phyloP scores from a whole-genome alignment of 2,113 vertebrate genomes.

The Reinhardtius hippoglossoides region DNA sequence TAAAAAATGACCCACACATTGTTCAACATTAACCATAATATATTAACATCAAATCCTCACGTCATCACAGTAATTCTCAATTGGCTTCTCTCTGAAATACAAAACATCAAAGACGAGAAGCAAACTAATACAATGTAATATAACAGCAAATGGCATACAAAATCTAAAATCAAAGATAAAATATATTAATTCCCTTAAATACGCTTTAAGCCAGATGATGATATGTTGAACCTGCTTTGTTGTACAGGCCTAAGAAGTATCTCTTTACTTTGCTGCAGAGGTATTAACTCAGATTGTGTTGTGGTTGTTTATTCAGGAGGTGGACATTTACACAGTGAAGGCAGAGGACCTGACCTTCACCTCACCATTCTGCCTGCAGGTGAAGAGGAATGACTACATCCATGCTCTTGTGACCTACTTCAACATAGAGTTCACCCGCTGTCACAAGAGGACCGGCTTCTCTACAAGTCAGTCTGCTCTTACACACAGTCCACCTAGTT shows the following conservation, averaged over 20 bases:
- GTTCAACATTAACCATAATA: too few relatives aligned
- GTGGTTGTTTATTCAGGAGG: conserved; percentile 82
- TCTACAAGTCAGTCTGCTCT: conserved; percentile 88
- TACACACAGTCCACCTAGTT: not conserved
- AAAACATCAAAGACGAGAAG: too few relatives aligned
- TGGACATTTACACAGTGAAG: conserved; percentile 96
- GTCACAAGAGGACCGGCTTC: conserved; percentile 94
- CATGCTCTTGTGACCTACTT: conserved; percentile 94
- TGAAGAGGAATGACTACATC: conserved; percentile 93
- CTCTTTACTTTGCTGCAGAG: not conserved
- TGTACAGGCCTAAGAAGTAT: not conserved
- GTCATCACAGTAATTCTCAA: too few relatives aligned
- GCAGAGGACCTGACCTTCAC: conserved; percentile 93
- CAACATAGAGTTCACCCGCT: conserved; percentile 95
- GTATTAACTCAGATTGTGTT: not conserved
- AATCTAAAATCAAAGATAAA: too few relatives aligned
- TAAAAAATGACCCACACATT: too few relatives aligned
- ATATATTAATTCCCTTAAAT: too few relatives aligned
- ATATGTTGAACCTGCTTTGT: not conserved
- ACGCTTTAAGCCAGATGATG: too few relatives aligned
- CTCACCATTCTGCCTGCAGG: conserved; percentile 94
- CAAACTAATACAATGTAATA: too few relatives aligned
- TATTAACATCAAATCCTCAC: too few relatives aligned
- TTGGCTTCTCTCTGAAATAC: too few relatives aligned
- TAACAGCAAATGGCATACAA: too few relatives aligned